Base-by-base conservation (phyloP, 1,140 invertebrate genomes). In the Zaprionus davidi region DNA sequence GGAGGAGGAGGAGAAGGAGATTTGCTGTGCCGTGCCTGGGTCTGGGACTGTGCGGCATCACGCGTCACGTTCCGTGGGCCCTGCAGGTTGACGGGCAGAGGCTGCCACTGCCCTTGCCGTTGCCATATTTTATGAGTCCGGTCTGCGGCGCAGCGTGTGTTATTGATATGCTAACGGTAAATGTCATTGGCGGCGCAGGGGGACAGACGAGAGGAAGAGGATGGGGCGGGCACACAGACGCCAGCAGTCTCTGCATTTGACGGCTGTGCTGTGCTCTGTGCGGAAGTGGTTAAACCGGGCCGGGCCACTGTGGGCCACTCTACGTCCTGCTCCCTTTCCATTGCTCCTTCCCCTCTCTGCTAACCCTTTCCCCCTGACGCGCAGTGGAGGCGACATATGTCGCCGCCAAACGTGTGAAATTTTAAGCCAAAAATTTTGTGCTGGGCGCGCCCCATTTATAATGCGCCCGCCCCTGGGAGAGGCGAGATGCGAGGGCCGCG, bases 111-210 rank as follows among this genome's bases (percentile, higher is more conserved):
- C n/a, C 44, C 17, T 22, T 24, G 81, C 81, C 78, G 79, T 90
- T 88, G 84, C 84, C 81, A 88, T 87, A 87, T 87, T 87, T 87
- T 87, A 87, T 88, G 84, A 81, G 74, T 70, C 66, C 71, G 66
- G 76, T 67, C 72, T 55, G 66, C 36, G 78, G 51, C 56, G 67
- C 76, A 72, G 76, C 76, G 81, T 81, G 84, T 88, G 85, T 88
- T 90, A 90, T 90, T 90, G 85, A 90, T 90, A 90, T 90, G 85
- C 85, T 90, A 90, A 90, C 85, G 85, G 85, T 90, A 85, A 90
- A 90, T 88, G 85, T 78, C 70, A 65, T 55, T 65, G 65, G 57
- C 28, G 62, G 57, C 38, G 13, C 44, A 28, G 41, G 38, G 5
- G 51, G 2, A 26, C 11, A 20, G 22, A 26, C 13, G 22, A 11